Evolutionary conservation across 2,113 vertebrate genomes (phyloP).

Genomic region (Zosterops hypoxanthus): DNA sequence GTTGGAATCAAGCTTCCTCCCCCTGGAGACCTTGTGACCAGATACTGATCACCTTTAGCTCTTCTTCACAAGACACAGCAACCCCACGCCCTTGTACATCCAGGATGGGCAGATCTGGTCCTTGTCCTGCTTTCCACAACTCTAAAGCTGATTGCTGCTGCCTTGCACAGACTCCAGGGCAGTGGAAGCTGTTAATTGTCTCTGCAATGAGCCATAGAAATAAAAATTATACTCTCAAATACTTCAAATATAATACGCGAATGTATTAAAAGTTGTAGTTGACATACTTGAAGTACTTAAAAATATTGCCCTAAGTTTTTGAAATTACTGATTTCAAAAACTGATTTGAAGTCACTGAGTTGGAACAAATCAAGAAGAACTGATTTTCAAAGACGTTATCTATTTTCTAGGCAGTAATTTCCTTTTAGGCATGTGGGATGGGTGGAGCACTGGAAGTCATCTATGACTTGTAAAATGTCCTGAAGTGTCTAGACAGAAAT

Average conservation of each 20-base stretch:
- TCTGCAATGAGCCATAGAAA: neutral
- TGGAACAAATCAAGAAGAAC: neutral
- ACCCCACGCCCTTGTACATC: neutral
- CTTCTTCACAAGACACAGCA: neutral
- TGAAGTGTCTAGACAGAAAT: neutral
- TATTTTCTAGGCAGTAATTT: neutral
- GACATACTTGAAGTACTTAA: neutral
- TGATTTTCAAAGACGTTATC: neutral
- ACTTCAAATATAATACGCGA: neutral
- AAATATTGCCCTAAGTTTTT: neutral
- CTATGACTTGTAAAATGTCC: neutral
- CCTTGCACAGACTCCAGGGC: neutral
- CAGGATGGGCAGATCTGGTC: neutral
- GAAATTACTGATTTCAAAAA: neutral
- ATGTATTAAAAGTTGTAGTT: neutral
- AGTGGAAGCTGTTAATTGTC: neutral
- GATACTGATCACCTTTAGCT: rapidly evolving
- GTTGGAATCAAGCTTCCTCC: neutral
- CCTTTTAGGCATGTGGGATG: neutral
- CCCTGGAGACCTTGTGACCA: neutral
- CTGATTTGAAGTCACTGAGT: neutral
- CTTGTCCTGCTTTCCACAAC: neutral
- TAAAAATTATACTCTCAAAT: neutral
- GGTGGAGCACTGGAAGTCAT: neutral
- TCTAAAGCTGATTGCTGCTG: neutral